phyloP scores from a whole-genome alignment of 1,140 invertebrate species.

The Lepidurus couesii region DNA sequence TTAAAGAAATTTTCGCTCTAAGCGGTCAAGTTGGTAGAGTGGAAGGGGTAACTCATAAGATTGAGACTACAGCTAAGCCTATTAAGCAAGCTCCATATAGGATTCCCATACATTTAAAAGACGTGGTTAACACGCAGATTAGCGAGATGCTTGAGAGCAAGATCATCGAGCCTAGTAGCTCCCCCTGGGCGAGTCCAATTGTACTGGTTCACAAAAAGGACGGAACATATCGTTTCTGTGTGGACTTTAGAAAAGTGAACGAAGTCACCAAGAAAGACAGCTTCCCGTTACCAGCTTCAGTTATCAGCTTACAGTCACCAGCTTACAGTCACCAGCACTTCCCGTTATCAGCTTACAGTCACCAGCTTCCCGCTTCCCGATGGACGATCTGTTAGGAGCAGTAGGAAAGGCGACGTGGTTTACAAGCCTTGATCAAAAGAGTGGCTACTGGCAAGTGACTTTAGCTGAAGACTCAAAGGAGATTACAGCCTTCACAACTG shows the following conservation, averaged over 20 bases:
- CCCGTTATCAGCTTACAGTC: too few relatives aligned
- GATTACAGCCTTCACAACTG: slow-evolving; percentile 50
- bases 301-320: too few relatives aligned
- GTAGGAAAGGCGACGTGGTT: slow-evolving; percentile 42
- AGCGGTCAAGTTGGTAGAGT: too few relatives aligned
- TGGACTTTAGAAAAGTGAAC: slow-evolving; percentile 46
- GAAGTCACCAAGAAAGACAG: slow-evolving; percentile 40
- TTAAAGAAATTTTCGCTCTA: too few relatives aligned
- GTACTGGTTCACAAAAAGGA: slow-evolving; percentile 42
- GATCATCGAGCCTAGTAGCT: neutral
- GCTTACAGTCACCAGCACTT: too few relatives aligned
- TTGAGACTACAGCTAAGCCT: neutral
- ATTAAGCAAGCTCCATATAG: slow-evolving; percentile 4
- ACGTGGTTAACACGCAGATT: neutral
- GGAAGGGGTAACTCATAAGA: neutral
- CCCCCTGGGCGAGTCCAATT: slow-evolving; percentile 41
- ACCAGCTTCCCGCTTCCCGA: too few relatives aligned
- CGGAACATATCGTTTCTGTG: slow-evolving; percentile 43
- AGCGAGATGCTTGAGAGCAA: slow-evolving; percentile 23
- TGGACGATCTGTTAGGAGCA: slow-evolving; percentile 44
- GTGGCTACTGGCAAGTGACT: slow-evolving; percentile 47
- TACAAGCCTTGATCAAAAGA: slow-evolving; percentile 43
- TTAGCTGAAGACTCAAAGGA: slow-evolving; percentile 41
- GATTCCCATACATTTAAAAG: neutral
- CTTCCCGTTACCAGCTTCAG: too few relatives aligned